phyloP scores from a whole-genome alignment of 2,797 vertebrate species.

The Carcharodon carcharias region DNA sequence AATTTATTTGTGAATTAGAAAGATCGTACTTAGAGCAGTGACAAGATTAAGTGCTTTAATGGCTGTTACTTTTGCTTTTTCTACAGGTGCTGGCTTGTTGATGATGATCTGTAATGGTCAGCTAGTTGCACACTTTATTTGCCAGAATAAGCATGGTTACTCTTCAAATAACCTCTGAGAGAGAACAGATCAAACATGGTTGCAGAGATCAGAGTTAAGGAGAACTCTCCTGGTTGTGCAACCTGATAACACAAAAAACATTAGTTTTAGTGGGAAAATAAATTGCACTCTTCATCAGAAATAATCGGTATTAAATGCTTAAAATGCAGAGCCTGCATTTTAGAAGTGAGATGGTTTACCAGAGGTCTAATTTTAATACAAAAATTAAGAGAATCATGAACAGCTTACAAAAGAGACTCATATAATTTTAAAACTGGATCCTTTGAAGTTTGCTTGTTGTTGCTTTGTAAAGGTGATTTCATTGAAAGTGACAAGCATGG shows the following conservation, averaged over 20 bases:
- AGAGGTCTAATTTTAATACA: background rate
- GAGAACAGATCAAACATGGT: background rate
- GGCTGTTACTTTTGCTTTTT: background rate
- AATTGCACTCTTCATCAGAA: background rate
- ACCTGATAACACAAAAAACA: background rate
- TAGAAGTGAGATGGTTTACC: background rate
- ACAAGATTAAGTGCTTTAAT: background rate
- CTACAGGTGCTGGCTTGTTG: slow-evolving; percentile 60
- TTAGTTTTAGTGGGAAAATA: background rate
- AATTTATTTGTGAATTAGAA: background rate
- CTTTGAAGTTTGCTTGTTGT: background rate
- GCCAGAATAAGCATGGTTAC: slow-evolving; percentile 54
- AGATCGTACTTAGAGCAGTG: background rate
- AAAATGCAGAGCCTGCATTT: background rate
- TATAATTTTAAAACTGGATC: background rate
- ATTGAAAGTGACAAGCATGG: background rate
- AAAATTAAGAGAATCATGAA: background rate
- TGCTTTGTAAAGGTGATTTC: background rate
- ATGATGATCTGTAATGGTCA: slow-evolving; percentile 68
- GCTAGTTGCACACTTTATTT: slow-evolving; percentile 63
- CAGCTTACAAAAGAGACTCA: background rate
- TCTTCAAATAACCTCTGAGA: slow-evolving; percentile 52
- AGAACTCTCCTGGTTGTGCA: background rate
- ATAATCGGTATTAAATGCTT: background rate
- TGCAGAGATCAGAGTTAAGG: background rate